Evolutionary conservation across 2,113 vertebrate species (phyloP).

Genomic region (Serinus canaria): DNA sequence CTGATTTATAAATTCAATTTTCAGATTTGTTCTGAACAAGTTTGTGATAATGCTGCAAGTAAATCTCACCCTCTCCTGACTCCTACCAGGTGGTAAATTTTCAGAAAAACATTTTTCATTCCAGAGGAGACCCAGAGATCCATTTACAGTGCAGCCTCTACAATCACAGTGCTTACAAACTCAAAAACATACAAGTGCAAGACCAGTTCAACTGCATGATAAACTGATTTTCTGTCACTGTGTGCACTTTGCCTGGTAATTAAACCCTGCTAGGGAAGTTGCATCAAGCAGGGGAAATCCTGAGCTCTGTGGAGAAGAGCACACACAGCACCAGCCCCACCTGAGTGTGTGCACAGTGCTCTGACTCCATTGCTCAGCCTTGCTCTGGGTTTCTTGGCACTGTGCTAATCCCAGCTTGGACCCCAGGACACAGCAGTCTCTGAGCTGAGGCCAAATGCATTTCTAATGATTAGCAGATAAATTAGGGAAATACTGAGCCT

Average conservation of each 20-base stretch:
- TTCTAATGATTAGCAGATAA: constrained; percentile 54
- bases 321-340: neutral
- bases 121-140: neutral
- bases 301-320: neutral
- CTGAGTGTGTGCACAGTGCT: neutral
- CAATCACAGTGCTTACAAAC: neutral
- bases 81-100: neutral
- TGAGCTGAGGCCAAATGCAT: constrained; percentile 32
- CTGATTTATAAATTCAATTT: neutral
- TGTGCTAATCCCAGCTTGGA: constrained; percentile 12
- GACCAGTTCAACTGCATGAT: neutral
- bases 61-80: neutral
- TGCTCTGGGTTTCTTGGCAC: neutral
- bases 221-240: neutral
- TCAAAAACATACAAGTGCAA: neutral
- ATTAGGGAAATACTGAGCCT: constrained; percentile 44
- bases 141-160: neutral
- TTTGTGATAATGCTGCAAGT: neutral
- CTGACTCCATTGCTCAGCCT: neutral
- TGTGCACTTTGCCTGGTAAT: neutral
- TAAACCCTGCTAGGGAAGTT: neutral
- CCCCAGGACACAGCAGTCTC: neutral
- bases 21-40: neutral
- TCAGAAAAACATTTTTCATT: neutral
- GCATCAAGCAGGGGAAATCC: neutral